These are phyloP conservation scores for Belgica antarctica DNA, from an alignment of 2,888 invertebrate genomes.

Conservation along the genomic window DNA sequence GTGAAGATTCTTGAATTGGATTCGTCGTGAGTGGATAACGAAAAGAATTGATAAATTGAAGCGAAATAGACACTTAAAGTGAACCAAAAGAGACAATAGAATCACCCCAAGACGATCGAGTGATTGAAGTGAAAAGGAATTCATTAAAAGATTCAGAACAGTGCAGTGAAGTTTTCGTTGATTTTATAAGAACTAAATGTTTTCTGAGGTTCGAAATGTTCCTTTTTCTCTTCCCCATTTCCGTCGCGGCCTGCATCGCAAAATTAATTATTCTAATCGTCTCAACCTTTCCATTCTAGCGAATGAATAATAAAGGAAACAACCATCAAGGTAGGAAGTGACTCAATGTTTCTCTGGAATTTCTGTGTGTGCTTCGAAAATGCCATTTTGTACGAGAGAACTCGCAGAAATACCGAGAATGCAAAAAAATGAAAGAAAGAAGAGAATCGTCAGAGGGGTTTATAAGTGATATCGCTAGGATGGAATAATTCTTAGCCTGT, in stretches of 20 bases:
- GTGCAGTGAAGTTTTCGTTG: constrained; percentile 1
- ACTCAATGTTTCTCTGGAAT: constrained; percentile 47
- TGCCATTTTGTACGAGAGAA: constrained; percentile 1
- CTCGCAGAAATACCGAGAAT: not conserved
- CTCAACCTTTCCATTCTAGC: constrained; percentile 61
- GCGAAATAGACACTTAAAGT: constrained; percentile 19
- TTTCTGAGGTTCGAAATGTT: constrained; percentile 36
- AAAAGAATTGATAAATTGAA: not conserved
- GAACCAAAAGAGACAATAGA: not conserved
- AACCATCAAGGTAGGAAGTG: constrained; percentile 62
- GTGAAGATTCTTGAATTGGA: no score
- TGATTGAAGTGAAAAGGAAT: not conserved
- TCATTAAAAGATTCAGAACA: constrained; percentile 6
- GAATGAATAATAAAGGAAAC: constrained; percentile 85
- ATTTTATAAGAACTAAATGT: constrained; percentile 34
- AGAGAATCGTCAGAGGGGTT: not conserved
- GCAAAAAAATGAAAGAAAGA: constrained; percentile 2
- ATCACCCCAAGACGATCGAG: not conserved
- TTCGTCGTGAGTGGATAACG: not conserved
- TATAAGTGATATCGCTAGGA: not conserved
- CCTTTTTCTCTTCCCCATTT: not conserved
- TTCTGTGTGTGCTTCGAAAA: not conserved
- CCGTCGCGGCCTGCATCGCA: not conserved
- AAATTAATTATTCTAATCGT: constrained; percentile 28
- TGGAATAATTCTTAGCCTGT: not conserved